A percentile compares a stretch with the other conserved stretches of the same genome.
phyloP scores from a whole-genome alignment of 2,113 vertebrate species.

The Neomonachus schauinslandi region DNA sequence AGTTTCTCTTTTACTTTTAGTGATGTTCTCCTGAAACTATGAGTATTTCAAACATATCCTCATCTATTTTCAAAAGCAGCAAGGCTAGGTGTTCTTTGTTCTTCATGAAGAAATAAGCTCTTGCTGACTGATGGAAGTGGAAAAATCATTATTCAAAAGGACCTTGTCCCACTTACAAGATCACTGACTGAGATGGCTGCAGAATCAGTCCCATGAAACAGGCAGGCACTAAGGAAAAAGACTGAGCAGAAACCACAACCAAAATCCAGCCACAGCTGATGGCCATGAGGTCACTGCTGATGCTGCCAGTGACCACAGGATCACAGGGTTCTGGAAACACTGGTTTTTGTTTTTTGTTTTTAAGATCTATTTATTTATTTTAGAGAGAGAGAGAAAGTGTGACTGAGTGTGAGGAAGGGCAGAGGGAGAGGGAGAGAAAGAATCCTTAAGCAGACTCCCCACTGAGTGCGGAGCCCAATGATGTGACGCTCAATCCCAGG shows the following conservation, averaged over 20 bases:
- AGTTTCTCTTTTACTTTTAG: background rate
- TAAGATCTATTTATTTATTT: background rate
- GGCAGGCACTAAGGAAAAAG: background rate
- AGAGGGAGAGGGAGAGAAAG: background rate
- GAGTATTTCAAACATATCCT: constrained; percentile 43
- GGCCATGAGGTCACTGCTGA: background rate
- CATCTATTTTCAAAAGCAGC: background rate
- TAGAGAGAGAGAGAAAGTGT: background rate
- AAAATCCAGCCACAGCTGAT: background rate
- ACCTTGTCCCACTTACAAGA: background rate
- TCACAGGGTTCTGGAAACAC: background rate
- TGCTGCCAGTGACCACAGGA: background rate
- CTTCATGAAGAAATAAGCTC: background rate
- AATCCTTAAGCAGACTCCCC: background rate
- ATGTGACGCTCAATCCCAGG: background rate
- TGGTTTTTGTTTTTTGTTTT: background rate
- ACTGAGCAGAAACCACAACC: background rate
- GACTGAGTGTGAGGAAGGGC: background rate
- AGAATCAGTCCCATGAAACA: background rate
- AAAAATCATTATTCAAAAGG: background rate
- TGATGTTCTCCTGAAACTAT: background rate
- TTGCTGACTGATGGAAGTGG: background rate
- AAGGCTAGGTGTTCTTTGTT: constrained; percentile 2
- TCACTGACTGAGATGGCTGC: background rate
- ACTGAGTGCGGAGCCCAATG: background rate